These are phyloP conservation scores for Drosophila sproati DNA, from an alignment of 1,140 invertebrate species.

Conservation along the genomic window DNA sequence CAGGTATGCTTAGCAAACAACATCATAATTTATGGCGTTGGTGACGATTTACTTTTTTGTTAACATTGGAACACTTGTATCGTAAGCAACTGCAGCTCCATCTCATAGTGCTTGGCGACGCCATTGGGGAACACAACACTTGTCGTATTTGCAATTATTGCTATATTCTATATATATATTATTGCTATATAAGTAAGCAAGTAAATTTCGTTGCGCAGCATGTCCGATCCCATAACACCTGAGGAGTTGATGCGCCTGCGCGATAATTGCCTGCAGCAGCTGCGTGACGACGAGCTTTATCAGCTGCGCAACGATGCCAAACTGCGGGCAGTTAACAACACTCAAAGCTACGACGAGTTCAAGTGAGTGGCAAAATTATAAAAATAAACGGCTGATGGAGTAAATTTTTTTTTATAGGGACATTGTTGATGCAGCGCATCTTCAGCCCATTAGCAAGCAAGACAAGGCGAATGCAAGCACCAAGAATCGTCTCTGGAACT, in stretches of 20 bases:
- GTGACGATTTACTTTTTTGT: too few species aligned
- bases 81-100: too few species aligned
- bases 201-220: neutral
- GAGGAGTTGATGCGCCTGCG: conserved; percentile 66
- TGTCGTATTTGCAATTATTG: too few species aligned
- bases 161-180: too few species aligned
- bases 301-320: conserved; percentile 87
- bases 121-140: too few species aligned
- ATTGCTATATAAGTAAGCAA: too few species aligned
- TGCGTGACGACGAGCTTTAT: conserved; percentile 85
- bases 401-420: conserved; percentile 64
- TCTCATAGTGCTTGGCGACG: too few species aligned
- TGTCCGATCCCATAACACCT: conserved; percentile 63
- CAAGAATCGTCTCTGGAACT: conserved; percentile 78
- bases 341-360: conserved; percentile 87
- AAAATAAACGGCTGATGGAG: too few species aligned
- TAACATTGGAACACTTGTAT: too few species aligned
- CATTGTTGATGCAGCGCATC: conserved; percentile 85
- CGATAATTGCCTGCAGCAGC: conserved; percentile 55
- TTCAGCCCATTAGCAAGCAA: conserved; percentile 80
- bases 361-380: conserved; percentile 71
- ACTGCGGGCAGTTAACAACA: conserved; percentile 86
- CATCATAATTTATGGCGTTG: too few species aligned
- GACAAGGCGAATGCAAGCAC: conserved; percentile 83
- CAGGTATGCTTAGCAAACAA: too few species aligned